Evolutionary conservation across 2,797 vertebrate species (phyloP).

Genomic region (Gallirallus australis): DNA sequence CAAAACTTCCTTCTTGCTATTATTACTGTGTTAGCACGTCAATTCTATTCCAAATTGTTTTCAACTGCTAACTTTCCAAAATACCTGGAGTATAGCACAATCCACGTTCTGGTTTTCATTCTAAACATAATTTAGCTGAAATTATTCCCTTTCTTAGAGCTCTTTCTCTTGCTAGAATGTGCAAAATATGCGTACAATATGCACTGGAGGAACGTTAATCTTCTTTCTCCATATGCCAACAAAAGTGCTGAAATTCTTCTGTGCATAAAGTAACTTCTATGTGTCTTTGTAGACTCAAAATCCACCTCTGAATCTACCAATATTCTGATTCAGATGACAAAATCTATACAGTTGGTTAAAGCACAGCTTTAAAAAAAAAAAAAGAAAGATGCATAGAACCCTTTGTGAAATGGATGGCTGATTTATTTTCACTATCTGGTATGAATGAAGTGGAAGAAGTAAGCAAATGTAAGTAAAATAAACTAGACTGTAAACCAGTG

Average conservation of each 20-base stretch:
- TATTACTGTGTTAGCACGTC: conserved; percentile 26
- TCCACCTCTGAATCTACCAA: neutral
- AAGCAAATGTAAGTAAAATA: neutral
- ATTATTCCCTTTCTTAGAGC: conserved; percentile 21
- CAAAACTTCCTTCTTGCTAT: conserved; percentile 65
- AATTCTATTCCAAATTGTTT: conserved; percentile 40
- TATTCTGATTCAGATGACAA: neutral
- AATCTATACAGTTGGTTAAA: neutral
- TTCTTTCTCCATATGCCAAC: neutral
- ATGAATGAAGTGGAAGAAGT: conserved; percentile 1
- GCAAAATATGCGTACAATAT: neutral
- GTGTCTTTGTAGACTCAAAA: neutral
- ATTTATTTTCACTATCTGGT: neutral
- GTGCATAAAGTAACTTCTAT: neutral
- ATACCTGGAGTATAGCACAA: conserved; percentile 34
- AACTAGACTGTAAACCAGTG: neutral
- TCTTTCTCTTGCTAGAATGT: conserved; percentile 8
- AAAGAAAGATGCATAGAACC: neutral
- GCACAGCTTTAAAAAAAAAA: neutral
- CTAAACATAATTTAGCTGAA: conserved; percentile 41
- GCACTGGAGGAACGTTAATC: neutral
- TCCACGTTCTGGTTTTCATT: conserved; percentile 27
- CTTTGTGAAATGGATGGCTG: neutral
- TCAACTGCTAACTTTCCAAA: conserved; percentile 53
- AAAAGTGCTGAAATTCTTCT: neutral